Evolutionary conservation across 2,113 vertebrate species (phyloP).

Genomic region (Choloepus hoffmanni): DNA sequence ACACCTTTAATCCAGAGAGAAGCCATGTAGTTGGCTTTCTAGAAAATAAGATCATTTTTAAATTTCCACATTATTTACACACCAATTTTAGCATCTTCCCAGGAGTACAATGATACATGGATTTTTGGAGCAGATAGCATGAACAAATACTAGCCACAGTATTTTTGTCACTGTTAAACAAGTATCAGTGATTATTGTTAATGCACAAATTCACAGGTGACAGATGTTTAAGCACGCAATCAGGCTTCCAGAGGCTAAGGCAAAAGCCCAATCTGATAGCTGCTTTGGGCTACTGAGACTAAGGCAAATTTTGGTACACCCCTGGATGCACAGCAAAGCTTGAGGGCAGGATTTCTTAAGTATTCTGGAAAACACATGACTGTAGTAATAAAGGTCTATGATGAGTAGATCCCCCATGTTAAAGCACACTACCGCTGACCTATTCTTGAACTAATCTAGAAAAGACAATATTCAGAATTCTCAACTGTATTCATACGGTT

Average conservation of each 20-base stretch:
- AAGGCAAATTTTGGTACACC: background rate
- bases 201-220: background rate
- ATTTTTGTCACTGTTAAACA: slow-evolving; percentile 2
- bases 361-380: background rate
- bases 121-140: background rate
- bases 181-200: background rate
- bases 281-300: background rate
- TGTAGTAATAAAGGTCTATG: background rate
- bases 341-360: background rate
- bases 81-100: background rate
- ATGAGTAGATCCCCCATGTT: background rate
- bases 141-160: background rate
- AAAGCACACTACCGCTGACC: background rate
- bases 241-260: background rate
- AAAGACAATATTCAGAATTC: background rate
- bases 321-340: background rate
- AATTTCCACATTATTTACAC: background rate
- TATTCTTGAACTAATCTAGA: background rate
- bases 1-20: background rate
- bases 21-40: background rate
- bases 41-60: background rate
- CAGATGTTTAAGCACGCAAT: background rate
- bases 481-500: background rate
- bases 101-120: background rate
- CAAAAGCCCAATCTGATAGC: background rate